Evolutionary conservation across 2,113 vertebrate genomes (phyloP), one percentile per base, ranked within the genome.

Genomic region (Potamarius usumacintae): DNA sequence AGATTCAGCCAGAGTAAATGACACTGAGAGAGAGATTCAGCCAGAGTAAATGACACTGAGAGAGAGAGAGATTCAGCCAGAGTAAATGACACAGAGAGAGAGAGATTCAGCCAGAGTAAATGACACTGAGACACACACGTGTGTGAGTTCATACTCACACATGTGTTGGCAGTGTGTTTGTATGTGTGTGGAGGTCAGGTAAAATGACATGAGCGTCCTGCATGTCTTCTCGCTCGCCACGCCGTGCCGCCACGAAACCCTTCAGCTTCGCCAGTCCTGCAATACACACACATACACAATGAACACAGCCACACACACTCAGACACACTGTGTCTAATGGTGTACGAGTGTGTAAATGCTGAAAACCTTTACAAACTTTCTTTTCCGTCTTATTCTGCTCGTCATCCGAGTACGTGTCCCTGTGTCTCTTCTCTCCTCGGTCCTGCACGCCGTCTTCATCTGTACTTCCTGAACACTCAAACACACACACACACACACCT

Each of bases 321-420:
- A 62, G n/a, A 84, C 81, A 86, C 53, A 77, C 62, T 72, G 82
- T 53, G 84, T 48, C 65, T 63, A 22, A 87, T 50, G 53, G 78
- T 57, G 63, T 89, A 27, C 57, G 90, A 91, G 89, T 91, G 86
- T 92, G 91, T 88, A 96, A 96, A 88, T 96, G 96, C 96, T 96
- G 96, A 99, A 98, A 97, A 99, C 98, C 98, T 99, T 96, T 99
- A 97, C 97, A 99, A 97, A 99, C 96, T 97, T 97, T 99, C 97
- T 99, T 98, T 96, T 96, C 95, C 96, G 96, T 95, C 95, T 93
- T 85, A 83, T 57, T 55, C 65, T 88, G 85, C 78, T 90, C 95
- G 88, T 94, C 93, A 83, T 94, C 92, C 87, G 94, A 91, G 80
- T 94, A 92, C 30, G 90, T 93, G 0, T 92, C 85, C 69, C 93